Conservation (phyloP, 2,797 vertebrate genomes). For the Malacoctenus gilli region DNA sequence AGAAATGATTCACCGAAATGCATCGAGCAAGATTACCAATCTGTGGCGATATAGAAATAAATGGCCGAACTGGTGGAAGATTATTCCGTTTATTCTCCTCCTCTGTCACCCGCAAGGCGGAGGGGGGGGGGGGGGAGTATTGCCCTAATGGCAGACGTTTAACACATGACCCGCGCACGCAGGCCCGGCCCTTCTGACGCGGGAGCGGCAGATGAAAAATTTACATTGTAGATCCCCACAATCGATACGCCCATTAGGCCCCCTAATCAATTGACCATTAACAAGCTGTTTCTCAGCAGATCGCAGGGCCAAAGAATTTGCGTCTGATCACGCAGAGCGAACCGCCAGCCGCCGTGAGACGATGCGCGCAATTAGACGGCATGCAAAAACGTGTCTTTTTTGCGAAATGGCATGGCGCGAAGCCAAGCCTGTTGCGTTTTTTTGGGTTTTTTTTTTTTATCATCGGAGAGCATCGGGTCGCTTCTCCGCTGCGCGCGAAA, state of each 20-base stretch:
- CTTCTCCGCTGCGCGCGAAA: slow-evolving; percentile 32
- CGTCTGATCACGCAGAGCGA: slow-evolving; percentile 33
- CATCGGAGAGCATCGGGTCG: no score
- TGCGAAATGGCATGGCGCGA: slow-evolving; percentile 23
- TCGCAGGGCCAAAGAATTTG: slow-evolving; percentile 35
- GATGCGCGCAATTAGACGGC: slow-evolving; percentile 34
- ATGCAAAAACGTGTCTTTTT: slow-evolving; percentile 1
- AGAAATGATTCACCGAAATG: slow-evolving; percentile 18
- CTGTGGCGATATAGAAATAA: slow-evolving; percentile 18
- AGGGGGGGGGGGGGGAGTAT: slow-evolving; percentile 41
- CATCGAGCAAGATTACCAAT: slow-evolving; percentile 18
- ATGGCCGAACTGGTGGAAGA: background rate
- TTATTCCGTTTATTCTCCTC: slow-evolving; percentile 46
- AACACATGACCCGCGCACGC: slow-evolving; percentile 67
- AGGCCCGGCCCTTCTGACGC: slow-evolving; percentile 49
- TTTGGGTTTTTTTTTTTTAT: no score
- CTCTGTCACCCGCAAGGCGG: slow-evolving; percentile 48
- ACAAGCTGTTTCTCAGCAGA: slow-evolving; percentile 73
- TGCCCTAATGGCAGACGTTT: slow-evolving; percentile 74
- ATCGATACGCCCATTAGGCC: slow-evolving; percentile 80
- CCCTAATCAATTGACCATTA: slow-evolving; percentile 80
- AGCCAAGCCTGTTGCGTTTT: no score
- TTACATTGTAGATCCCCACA: slow-evolving; percentile 67
- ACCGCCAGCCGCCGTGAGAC: slow-evolving; percentile 38
- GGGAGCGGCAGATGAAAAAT: slow-evolving; percentile 66